Base-by-base conservation (phyloP, 2,797 vertebrate genomes). In the Pogonophryne albipinna region DNA sequence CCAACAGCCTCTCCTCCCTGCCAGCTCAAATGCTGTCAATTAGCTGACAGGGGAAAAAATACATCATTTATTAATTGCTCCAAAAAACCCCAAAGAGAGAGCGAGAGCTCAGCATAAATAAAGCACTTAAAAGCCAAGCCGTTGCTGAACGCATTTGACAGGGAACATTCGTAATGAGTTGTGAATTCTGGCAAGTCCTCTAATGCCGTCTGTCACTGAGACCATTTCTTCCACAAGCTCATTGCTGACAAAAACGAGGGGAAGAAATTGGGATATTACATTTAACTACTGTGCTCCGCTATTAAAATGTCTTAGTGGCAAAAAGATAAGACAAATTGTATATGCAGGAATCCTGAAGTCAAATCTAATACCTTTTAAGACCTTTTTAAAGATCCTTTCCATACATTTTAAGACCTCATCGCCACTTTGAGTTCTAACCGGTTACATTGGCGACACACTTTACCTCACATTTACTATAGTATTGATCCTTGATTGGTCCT, bases 61-160 rank as follows among this genome's bases (percentile, higher is more conserved):
- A 68, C 85, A 94, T 94, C 10, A 92, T 83, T 94, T 93, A 93
- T 94, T 94, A 90, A 94, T 91, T 13, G 10, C 78, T 84, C 82
- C 89, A 86, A 92, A 91, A 92, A 93, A 89, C 2, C 71, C 77
- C 87, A 88, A 92, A 92, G 87, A 91, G 80, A 89, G 85, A 81
- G 65, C 46, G 59, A 19, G 65, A 82, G 82, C 76, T 84, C 84
- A 84, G 82, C 75, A 87, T 77, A 87, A 87, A 91, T 88, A 89
- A 88, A 90, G 87, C 89, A 87, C 90, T 91, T 89, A 90, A 91
- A 85, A 91, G 74, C 83, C 65, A 19, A 84, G 68, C 60, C 15
- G 44, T 79, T 23, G 67, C 78, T 66, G 69, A 90, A 66, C 42
- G 17, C 70, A 15, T 89, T 72, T 86, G 90, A 92, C 91, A 85